Evolutionary conservation across 2,113 vertebrate genomes (phyloP), one percentile per base, ranked within the genome.

Genomic region (Tychaedon coryphoeus): DNA sequence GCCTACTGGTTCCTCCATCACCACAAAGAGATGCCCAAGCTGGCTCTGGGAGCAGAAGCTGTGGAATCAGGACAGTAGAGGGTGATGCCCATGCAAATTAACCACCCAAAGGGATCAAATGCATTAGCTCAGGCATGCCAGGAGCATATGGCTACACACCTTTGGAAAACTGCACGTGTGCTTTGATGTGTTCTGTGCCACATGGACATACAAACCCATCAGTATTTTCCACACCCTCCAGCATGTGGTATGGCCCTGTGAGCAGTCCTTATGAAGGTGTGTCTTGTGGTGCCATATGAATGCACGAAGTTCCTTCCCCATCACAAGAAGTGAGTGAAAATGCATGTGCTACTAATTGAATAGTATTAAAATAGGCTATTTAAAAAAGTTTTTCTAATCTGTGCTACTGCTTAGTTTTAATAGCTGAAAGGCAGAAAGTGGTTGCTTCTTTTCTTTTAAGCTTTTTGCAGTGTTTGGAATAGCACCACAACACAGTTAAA

Each of bases 381-480:
- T 84, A 53, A 38, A 50, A 85, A 89, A 53, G 65, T 43, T 86
- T 61, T 76, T 36, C 74, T 90, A 66, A 60, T 95, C 82, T 77
- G 74, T 83, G 64, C 58, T 95, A 72, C 43, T 80, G 64, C 82
- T 92, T 81, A 86, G 53, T 88, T 87, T 66, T 89, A 88, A 90
- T 60, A 83, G 69, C 86, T 93, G 54, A 81, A 95, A 96, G 93
- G 76, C 93, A 95, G 61, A 75, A 93, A 70, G 26, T 83, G 76
- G 34, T 77, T 31, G 57, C 42, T 81, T 72, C 70, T 93, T 83
- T 76, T 86, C 92, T 90, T 92, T 83, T 78, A 92, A 90, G 69
- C 67, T 36, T 95, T 95, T 78, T 81, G 70, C 69, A 73, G 80
- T 95, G 91, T 79, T 71, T 82, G 66, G 91, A 96, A 86, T 78